These are phyloP conservation scores for Thereva unica DNA, from an alignment of 2,888 invertebrate genomes.

Conservation along the genomic window DNA sequence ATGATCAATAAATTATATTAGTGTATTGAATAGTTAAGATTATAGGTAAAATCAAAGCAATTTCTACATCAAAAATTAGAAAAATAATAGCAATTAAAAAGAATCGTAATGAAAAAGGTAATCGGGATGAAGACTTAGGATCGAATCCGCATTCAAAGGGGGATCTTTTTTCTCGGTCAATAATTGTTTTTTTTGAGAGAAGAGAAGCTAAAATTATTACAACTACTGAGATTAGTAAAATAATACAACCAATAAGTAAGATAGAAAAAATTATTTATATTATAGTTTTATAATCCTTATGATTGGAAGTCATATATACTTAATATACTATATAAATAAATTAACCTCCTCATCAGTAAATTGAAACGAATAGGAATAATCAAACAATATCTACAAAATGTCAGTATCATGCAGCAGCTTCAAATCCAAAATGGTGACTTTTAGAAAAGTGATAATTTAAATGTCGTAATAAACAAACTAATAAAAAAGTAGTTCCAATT, in stretches of 20 bases:
- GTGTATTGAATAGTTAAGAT: constrained; percentile 57
- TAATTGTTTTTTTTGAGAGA: constrained; percentile 64
- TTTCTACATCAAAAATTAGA: constrained; percentile 75
- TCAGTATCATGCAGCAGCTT: constrained; percentile 70
- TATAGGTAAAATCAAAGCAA: constrained; percentile 66
- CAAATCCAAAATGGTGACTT: constrained; percentile 67
- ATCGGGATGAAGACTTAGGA: constrained; percentile 59
- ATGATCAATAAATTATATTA: constrained; percentile 49
- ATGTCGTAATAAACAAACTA: constrained; percentile 61
- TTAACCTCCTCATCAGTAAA: constrained; percentile 71
- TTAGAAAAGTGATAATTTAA: constrained; percentile 60
- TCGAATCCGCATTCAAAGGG: constrained; percentile 70
- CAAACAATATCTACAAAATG: constrained; percentile 71
- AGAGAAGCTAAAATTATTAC: constrained; percentile 61
- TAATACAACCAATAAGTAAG: constrained; percentile 52
- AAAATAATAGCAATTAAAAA: constrained; percentile 71
- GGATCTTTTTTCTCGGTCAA: constrained; percentile 66
- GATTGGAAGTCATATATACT: constrained; percentile 76
- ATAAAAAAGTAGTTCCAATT: constrained; percentile 64
- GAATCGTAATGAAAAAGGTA: constrained; percentile 67
- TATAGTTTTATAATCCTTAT: constrained; percentile 64
- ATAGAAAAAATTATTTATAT: constrained; percentile 65
- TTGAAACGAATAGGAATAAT: constrained; percentile 65
- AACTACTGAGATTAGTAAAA: constrained; percentile 58
- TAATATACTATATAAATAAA: constrained; percentile 47